Conservation (phyloP, 1,140 invertebrate genomes). For the Zaprionus ornatus region DNA sequence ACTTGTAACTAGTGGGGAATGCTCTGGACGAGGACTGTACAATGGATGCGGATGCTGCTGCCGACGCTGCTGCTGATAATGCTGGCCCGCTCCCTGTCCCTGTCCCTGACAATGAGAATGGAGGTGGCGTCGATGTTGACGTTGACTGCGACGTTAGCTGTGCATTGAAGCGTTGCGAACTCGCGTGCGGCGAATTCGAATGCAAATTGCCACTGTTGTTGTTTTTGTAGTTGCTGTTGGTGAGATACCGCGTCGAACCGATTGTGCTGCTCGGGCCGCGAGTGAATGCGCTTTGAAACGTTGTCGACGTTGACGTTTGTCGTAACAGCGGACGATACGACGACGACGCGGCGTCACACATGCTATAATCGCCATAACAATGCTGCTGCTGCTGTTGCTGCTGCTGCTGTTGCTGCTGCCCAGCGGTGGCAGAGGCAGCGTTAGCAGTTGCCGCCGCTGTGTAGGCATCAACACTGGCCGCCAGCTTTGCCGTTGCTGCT, state of each 20-base stretch:
- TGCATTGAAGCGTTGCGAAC: constrained; percentile 62
- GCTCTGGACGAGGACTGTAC: constrained; percentile 56
- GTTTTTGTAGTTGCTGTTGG: constrained; percentile 47
- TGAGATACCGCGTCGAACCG: constrained; percentile 65
- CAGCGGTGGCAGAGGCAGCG: constrained; percentile 10
- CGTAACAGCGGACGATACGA: constrained; percentile 60
- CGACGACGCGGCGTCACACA: constrained; percentile 55
- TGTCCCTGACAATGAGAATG: constrained; percentile 16
- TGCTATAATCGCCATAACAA: constrained; percentile 54
- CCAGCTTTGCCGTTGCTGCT: constrained; percentile 70
- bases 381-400: constrained; percentile 2
- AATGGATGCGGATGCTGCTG: constrained; percentile 37
- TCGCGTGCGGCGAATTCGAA: constrained; percentile 71
- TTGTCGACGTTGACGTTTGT: no score
- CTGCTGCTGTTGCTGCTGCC: constrained; percentile 13
- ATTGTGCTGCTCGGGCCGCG: constrained; percentile 53
- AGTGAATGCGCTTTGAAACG: constrained; percentile 27
- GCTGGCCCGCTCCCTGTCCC: constrained; percentile 4
- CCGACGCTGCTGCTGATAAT: constrained; percentile 15
- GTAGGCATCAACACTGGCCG: constrained; percentile 72
- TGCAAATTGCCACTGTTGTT: constrained; percentile 62
- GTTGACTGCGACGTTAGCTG: constrained; percentile 38
- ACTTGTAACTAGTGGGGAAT: constrained; percentile 57
- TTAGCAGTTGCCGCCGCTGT: constrained; percentile 66
- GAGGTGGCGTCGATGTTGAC: constrained; percentile 12